Evolutionary conservation across 2,113 vertebrate genomes (phyloP).

Genomic region (Sylvietta virens): DNA sequence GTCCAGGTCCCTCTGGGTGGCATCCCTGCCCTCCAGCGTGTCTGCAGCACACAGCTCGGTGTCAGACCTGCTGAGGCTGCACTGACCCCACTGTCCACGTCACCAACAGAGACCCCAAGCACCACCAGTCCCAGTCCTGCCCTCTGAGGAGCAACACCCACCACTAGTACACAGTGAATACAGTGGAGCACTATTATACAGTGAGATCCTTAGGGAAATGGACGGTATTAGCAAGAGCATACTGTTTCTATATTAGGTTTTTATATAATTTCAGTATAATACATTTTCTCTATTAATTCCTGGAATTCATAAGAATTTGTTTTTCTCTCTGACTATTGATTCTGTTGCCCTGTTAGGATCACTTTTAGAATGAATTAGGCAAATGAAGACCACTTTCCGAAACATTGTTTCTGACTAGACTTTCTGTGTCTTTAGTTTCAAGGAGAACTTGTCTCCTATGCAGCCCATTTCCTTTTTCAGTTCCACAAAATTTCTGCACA

Average conservation of each 20-base stretch:
- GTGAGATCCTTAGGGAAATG: neutral
- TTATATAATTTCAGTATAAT: neutral
- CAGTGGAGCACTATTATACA: neutral
- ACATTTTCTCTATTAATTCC: neutral
- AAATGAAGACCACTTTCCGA: neutral
- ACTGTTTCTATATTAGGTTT: neutral
- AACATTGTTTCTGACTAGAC: neutral
- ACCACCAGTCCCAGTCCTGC: accelerated
- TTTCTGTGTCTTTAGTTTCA: neutral
- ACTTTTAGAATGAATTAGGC: neutral
- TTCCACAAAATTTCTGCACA: neutral
- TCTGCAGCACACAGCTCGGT: neutral
- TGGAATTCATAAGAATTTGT: neutral
- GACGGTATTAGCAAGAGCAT: neutral
- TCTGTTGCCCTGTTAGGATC: neutral
- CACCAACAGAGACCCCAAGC: neutral
- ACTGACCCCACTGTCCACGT: neutral
- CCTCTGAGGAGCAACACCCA: neutral
- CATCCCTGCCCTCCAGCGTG: neutral
- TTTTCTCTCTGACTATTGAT: neutral
- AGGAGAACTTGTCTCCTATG: neutral
- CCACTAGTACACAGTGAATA: neutral
- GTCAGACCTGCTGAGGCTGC: neutral
- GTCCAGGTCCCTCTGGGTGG: neutral
- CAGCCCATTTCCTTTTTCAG: neutral